A percentile compares a stretch with the other conserved stretches of the same genome.
phyloP scores from a whole-genome alignment of 2,888 invertebrate genomes.

The Lasius fuliginosus region DNA sequence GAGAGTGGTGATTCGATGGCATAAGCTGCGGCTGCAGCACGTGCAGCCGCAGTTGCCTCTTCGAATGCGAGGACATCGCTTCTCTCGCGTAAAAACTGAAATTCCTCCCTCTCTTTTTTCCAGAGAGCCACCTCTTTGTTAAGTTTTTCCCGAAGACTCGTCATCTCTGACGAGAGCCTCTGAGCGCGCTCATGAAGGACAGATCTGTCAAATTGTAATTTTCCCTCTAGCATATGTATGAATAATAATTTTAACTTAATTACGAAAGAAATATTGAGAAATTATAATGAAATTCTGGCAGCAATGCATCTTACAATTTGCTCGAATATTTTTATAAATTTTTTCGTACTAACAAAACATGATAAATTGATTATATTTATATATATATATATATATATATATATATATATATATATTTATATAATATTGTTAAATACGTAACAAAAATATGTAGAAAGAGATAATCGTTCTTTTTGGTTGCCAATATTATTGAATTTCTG shows the following conservation, averaged over 20 bases:
- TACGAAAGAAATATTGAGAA: not conserved
- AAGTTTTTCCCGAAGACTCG: slow-evolving; percentile 79
- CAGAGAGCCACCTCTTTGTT: slow-evolving; percentile 82
- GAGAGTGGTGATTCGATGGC: slow-evolving; percentile 78
- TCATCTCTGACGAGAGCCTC: slow-evolving; percentile 79
- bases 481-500: not conserved
- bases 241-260: not conserved
- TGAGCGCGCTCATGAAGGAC: slow-evolving; percentile 79
- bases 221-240: not conserved
- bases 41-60: slow-evolving; percentile 79
- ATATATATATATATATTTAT: too few relatives aligned
- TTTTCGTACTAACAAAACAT: too few relatives aligned
- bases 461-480: too few relatives aligned
- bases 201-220: slow-evolving; percentile 59
- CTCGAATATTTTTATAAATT: too few relatives aligned
- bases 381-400: too few relatives aligned
- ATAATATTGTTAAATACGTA: too few relatives aligned
- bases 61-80: slow-evolving; percentile 73
- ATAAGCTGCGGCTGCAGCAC: slow-evolving; percentile 78
- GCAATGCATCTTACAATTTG: too few relatives aligned
- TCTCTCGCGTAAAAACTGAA: slow-evolving; percentile 72
- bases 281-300: not conserved
- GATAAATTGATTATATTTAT: too few relatives aligned
- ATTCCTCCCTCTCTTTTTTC: slow-evolving; percentile 83
- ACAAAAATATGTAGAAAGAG: too few relatives aligned